A percentile compares a stretch with the other conserved stretches of the same genome.
These are phyloP conservation scores for Limanda limanda DNA, from an alignment of 2,113 vertebrate species.

Conservation along the genomic window DNA sequence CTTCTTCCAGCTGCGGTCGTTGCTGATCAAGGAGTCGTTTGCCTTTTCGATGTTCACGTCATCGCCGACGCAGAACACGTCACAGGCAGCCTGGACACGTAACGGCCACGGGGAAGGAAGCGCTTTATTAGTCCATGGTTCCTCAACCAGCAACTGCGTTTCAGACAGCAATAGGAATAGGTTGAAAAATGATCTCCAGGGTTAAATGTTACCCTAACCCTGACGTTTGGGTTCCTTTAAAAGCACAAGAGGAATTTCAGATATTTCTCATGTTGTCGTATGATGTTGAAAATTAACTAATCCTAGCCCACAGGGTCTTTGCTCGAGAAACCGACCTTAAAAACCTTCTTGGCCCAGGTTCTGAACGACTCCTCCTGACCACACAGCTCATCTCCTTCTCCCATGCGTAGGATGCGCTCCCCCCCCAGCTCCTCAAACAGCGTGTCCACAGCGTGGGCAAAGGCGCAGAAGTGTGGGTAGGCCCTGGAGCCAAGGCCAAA, in stretches of 20 bases:
- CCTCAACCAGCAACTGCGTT: neutral
- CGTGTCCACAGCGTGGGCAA: slow-evolving; percentile 96
- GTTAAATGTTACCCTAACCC: no score
- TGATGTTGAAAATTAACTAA: no score
- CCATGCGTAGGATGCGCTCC: slow-evolving; percentile 97
- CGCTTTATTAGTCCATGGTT: neutral
- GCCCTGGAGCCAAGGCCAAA: slow-evolving; percentile 97
- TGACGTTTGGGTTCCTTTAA: no score
- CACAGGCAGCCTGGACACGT: slow-evolving; percentile 90
- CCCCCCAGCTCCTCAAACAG: slow-evolving; percentile 97
- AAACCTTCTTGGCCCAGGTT: slow-evolving; percentile 99
- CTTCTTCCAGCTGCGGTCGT: slow-evolving; percentile 98
- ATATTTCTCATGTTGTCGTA: no score
- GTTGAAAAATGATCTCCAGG: no score
- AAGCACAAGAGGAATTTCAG: no score
- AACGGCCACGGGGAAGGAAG: neutral
- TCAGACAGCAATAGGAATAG: neutral
- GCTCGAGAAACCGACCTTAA: slow-evolving; percentile 87
- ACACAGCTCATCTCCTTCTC: slow-evolving; percentile 97
- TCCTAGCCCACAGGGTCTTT: neutral
- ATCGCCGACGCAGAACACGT: slow-evolving; percentile 97
- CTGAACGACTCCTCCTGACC: slow-evolving; percentile 98
- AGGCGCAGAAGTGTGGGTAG: slow-evolving; percentile 98
- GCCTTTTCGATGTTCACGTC: slow-evolving; percentile 99
- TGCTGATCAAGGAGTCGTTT: slow-evolving; percentile 95